These are phyloP conservation scores for Heliothis virescens DNA, from an alignment of 1,140 invertebrate genomes.

Conservation along the genomic window DNA sequence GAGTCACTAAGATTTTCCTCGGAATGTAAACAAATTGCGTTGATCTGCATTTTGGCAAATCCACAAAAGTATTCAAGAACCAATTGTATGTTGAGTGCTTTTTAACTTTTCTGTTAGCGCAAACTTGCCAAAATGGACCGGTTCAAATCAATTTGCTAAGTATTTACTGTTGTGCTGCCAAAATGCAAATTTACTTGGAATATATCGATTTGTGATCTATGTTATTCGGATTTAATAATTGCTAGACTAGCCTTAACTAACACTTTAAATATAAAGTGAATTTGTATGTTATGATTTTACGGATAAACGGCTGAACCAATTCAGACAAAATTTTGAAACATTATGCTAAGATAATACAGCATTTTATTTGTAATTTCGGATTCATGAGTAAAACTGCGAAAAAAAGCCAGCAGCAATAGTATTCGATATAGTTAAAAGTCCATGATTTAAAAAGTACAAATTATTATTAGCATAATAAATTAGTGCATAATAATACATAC, in stretches of 20 bases:
- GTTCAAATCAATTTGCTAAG: background rate
- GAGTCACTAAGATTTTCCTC: background rate
- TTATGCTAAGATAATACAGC: too few species aligned
- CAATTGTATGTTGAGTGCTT: conserved; percentile 13
- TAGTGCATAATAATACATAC: conserved; percentile 87
- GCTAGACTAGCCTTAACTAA: too few species aligned
- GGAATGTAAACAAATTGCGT: background rate
- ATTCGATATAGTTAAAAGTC: background rate
- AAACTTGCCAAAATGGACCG: background rate
- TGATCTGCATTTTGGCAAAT: conserved; percentile 13
- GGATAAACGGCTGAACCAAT: too few species aligned
- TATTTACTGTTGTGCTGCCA: conserved; percentile 10
- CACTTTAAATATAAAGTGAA: too few species aligned
- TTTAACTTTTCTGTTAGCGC: background rate
- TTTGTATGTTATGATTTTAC: too few species aligned
- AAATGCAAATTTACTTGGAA: background rate
- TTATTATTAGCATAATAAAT: too few species aligned
- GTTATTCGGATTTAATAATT: too few species aligned
- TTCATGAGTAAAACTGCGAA: too few species aligned
- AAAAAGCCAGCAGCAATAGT: too few species aligned
- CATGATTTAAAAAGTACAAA: background rate
- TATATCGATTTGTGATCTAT: too few species aligned
- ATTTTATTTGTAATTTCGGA: too few species aligned
- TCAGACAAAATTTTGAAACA: too few species aligned
- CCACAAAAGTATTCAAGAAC: background rate